A percentile compares a stretch with the other conserved stretches of the same genome.
These are phyloP conservation scores for Ameiurus melas DNA, from an alignment of 2,113 vertebrate species.

Conservation along the genomic window DNA sequence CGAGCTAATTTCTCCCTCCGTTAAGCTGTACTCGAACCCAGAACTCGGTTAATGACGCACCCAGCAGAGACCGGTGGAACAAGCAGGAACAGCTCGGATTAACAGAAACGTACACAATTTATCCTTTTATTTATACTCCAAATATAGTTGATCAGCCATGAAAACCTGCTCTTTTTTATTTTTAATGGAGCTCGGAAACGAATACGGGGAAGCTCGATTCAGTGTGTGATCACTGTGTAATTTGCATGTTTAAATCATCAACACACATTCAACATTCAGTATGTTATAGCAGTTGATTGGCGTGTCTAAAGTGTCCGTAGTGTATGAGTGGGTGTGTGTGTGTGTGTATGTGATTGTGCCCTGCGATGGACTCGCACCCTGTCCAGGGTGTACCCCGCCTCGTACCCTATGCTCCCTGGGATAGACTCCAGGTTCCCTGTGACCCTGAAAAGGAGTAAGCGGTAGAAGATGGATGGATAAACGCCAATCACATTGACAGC, in stretches of 20 bases:
- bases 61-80: not conserved
- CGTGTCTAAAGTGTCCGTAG: too few species aligned
- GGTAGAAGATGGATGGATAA: too few species aligned
- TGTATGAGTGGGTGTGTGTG: too few species aligned
- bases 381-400: too few species aligned
- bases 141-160: not conserved
- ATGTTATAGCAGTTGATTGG: not conserved
- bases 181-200: not conserved
- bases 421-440: too few species aligned
- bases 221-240: not conserved
- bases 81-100: not conserved
- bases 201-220: not conserved
- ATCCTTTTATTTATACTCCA: not conserved
- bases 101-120: not conserved
- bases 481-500: too few species aligned
- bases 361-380: too few species aligned
- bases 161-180: not conserved
- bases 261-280: not conserved
- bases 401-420: too few species aligned
- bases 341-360: too few species aligned
- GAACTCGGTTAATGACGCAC: not conserved
- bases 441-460: too few species aligned
- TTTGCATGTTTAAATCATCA: not conserved
- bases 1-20: not conserved
- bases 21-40: constrained; percentile 26